Percentiles rank a stretch among this genome's conserved stretches.
Evolutionary conservation across 2,888 invertebrate species (phyloP).

Genomic region (Diarsia rubi): DNA sequence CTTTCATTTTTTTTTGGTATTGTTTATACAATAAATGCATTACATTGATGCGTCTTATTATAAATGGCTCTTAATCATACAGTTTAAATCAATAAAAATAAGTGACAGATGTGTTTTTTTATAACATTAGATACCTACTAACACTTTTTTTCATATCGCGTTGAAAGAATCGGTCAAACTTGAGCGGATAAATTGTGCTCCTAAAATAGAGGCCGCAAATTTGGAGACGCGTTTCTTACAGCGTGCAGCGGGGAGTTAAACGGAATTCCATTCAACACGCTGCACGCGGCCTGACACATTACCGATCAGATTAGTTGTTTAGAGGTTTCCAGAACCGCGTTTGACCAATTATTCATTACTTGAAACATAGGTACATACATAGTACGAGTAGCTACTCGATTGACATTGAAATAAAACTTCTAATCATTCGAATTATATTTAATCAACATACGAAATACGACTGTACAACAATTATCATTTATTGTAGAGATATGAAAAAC

Average conservation of each 20-base stretch:
- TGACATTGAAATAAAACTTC: slow-evolving; percentile 22
- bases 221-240: too few species aligned
- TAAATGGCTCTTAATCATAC: too few species aligned
- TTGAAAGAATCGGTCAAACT: background rate
- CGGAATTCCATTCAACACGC: too few species aligned
- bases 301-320: too few species aligned
- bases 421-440: slow-evolving; percentile 17
- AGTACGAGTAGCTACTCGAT: background rate
- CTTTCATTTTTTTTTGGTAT: slow-evolving; percentile 9
- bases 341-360: background rate
- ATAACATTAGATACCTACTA: too few species aligned
- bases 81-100: too few species aligned
- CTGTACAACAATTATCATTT: slow-evolving; percentile 25
- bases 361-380: background rate
- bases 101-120: too few species aligned
- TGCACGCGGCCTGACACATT: too few species aligned
- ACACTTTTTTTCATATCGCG: too few species aligned
- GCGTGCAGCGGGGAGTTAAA: too few species aligned
- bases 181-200: background rate
- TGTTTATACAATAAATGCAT: slow-evolving; percentile 5
- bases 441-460: slow-evolving; percentile 37
- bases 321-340: background rate
- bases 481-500: slow-evolving; percentile 53
- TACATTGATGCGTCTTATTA: too few species aligned
- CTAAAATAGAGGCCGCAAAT: too few species aligned